Conservation (phyloP, 92 coral and sea anemone genomes). For the Umimayanthus chanpuru region DNA sequence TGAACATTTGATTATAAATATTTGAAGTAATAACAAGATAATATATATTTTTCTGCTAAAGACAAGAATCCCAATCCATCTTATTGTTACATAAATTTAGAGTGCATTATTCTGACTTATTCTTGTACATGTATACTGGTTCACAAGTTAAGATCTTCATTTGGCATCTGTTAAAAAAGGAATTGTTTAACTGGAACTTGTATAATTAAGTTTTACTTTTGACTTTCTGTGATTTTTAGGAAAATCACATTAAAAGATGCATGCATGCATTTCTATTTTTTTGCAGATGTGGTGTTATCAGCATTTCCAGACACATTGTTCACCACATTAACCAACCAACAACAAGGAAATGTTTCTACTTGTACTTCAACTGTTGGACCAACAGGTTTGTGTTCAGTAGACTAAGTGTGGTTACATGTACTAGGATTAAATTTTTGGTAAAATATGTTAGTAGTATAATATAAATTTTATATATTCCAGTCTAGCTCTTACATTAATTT, state of each 20-base stretch:
- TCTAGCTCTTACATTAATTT: no score
- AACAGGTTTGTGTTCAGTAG: conserved; percentile 1
- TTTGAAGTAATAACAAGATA: background rate
- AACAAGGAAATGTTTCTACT: conserved; percentile 13
- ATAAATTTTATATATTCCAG: no score
- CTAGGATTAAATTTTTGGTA: no score
- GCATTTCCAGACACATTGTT: conserved; percentile 91
- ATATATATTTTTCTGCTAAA: background rate
- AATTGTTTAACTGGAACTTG: background rate
- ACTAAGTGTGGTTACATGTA: no score
- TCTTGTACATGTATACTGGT: no score
- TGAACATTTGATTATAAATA: no score
- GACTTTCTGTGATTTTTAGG: background rate
- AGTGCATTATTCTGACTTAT: no score
- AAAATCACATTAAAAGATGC: background rate
- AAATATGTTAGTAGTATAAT: no score
- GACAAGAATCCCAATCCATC: no score
- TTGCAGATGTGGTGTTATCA: conserved; percentile 78
- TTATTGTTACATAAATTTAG: no score
- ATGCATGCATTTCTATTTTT: background rate
- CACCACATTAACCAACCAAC: conserved; percentile 59
- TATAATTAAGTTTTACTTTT: background rate
- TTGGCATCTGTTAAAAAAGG: no score
- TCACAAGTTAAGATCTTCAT: no score
- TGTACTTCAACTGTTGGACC: conserved; percentile 6